Evolutionary conservation across 2,888 invertebrate species (phyloP).

Genomic region (Anarsia innoxiella): DNA sequence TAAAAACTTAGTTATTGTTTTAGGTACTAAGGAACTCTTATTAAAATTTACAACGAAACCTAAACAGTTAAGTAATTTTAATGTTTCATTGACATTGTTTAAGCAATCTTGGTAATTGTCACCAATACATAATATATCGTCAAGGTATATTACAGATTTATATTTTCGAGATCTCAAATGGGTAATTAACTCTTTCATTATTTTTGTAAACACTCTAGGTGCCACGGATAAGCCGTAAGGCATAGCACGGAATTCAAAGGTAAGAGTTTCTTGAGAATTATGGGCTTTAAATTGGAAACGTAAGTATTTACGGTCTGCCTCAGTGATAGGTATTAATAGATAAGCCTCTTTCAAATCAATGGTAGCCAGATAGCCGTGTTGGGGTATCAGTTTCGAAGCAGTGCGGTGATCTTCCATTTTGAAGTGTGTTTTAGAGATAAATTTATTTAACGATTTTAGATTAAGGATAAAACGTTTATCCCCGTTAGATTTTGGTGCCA

Average conservation of each 20-base stretch:
- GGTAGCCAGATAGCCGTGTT: conserved; percentile 1
- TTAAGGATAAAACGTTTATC: conserved; percentile 21
- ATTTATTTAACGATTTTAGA: conserved; percentile 21
- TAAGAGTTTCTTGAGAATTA: not conserved
- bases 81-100: conserved; percentile 10
- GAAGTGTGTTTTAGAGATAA: conserved; percentile 21
- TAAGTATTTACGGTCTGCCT: conserved; percentile 5
- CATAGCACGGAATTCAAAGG: not conserved
- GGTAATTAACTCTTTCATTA: conserved; percentile 4
- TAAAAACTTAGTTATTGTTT: conserved; percentile 11
- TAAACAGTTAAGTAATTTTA: conserved; percentile 11
- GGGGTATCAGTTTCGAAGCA: not conserved
- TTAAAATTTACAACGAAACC: conserved; percentile 15
- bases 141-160: conserved; percentile 12
- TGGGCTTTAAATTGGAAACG: conserved; percentile 3
- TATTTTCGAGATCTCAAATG: conserved; percentile 5
- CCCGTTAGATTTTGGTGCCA: conserved; percentile 1
- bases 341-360: conserved; percentile 6
- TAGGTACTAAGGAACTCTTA: conserved; percentile 12
- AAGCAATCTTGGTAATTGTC: conserved; percentile 10
- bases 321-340: not conserved
- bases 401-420: conserved; percentile 16
- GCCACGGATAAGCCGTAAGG: conserved; percentile 7
- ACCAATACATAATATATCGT: conserved; percentile 15
- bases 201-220: conserved; percentile 10